Conservation (phyloP, 92 coral and sea anemone species). For the Phenganax marumi region DNA sequence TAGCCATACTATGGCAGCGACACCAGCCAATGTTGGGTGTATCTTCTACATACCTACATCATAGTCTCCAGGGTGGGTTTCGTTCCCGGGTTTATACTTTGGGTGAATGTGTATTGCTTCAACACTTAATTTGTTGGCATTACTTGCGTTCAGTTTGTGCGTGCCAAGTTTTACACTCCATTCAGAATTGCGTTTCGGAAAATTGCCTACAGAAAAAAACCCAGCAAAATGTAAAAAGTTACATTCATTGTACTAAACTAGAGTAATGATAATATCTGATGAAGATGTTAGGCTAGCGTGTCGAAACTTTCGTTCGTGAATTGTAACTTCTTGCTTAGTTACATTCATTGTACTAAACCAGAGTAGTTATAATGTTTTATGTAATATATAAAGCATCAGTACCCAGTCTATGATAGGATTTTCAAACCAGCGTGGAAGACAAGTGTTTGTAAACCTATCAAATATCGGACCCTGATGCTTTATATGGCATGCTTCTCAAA, state of each 20-base stretch:
- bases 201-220: not conserved
- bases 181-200: constrained; percentile 42
- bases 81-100: constrained; percentile 66
- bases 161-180: constrained; percentile 90
- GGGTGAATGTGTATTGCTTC: constrained; percentile 73
- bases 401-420: not conserved
- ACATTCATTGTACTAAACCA: not conserved
- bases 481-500: too few species aligned
- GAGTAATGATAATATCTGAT: not conserved
- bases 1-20: too few species aligned
- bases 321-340: not conserved
- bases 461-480: too few species aligned
- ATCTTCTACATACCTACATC: constrained; percentile 73
- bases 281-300: too few species aligned
- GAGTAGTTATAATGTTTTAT: too few species aligned
- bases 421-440: too few species aligned
- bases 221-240: not conserved
- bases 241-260: not conserved
- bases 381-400: too few species aligned
- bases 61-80: constrained; percentile 85
- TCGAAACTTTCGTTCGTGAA: not conserved
- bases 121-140: constrained; percentile 59
- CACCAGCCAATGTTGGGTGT: too few species aligned
- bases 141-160: constrained; percentile 61
- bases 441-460: too few species aligned